A percentile compares a stretch with the other conserved stretches of the same genome.
Conservation (phyloP, 1,140 invertebrate genomes). For the Battus philenor region DNA sequence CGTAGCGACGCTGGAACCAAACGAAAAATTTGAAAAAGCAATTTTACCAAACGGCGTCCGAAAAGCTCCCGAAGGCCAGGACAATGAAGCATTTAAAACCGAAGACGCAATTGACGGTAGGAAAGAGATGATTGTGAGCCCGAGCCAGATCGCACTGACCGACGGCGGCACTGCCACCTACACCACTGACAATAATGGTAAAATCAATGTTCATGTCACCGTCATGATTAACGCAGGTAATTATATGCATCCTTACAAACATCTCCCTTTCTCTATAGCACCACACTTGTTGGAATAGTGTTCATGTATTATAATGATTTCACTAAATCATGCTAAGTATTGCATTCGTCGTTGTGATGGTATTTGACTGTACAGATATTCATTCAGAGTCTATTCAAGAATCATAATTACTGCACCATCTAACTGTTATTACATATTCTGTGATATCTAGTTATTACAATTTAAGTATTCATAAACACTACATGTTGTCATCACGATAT, state of each 20-base stretch:
- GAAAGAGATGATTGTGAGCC: constrained; percentile 59
- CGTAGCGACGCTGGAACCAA: constrained; percentile 27
- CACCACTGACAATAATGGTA: constrained; percentile 88
- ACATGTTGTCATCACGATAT: too few species aligned
- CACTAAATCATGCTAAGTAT: not conserved
- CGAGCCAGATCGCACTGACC: constrained; percentile 65
- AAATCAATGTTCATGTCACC: constrained; percentile 92
- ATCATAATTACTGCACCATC: too few species aligned
- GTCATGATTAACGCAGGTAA: constrained; percentile 84
- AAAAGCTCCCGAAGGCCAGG: constrained; percentile 86
- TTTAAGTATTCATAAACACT: too few species aligned
- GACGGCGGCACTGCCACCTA: constrained; percentile 75
- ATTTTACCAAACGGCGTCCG: constrained; percentile 68
- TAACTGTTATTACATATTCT: too few species aligned
- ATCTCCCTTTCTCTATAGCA: constrained; percentile 34
- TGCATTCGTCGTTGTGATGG: too few species aligned
- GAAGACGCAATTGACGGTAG: constrained; percentile 78
- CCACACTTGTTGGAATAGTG: constrained; percentile 4
- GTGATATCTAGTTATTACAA: too few species aligned
- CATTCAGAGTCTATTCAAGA: too few species aligned
- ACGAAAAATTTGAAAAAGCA: constrained; percentile 45
- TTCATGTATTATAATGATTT: constrained; percentile 22
- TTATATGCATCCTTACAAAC: constrained; percentile 73
- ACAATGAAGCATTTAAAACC: constrained; percentile 81
- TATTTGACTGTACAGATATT: too few species aligned